Evolutionary conservation across 2,797 vertebrate species (phyloP), one percentile per base, ranked within the genome.

Genomic region (Lycodopsis pacificus): DNA sequence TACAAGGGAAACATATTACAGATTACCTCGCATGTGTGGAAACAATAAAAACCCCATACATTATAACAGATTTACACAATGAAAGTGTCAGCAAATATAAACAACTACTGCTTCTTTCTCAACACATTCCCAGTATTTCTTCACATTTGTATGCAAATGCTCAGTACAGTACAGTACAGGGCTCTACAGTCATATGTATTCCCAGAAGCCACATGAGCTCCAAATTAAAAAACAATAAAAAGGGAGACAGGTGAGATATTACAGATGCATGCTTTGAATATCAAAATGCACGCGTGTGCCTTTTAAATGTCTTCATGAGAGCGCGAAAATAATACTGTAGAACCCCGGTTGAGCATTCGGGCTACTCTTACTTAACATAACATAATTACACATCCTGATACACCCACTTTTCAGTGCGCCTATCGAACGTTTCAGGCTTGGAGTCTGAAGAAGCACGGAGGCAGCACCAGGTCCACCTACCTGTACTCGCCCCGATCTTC

Each of bases 1-100:
- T 99, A 97, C 94, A 94, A 94, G 97, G 96, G 97, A 96, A 97
- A 97, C 98, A 99, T 96, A 99, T 98, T 97, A 99, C 93, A 99
- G 98, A 97, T 99, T 98, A 99, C 98, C 96, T 95, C 96, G 98
- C 95, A 99, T 99, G 97, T 99, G 98, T 98, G 98, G 97, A 97
- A 99, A 94, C 95, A 95, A 90, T 40, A 86, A 77, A 78, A 76
- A 10, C 25, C 73, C 73, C 56, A 58, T 65, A 20, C 38, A 56
- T 46, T 40, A 56, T 56, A 13, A 76, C 36, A n/a, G 7, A 71
- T 30, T 42, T n/a, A 73, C 13, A 68, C 20, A 67, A 49, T 36
- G 11, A 44, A 22, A 73, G 6, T 30, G 15, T 78, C 12, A 79
- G 17, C 5, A 73, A 66, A 61, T 56, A 5, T 42, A 10, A 76